Conservation (phyloP, 2,797 vertebrate genomes). For the Microctenopoma lineatum region DNA sequence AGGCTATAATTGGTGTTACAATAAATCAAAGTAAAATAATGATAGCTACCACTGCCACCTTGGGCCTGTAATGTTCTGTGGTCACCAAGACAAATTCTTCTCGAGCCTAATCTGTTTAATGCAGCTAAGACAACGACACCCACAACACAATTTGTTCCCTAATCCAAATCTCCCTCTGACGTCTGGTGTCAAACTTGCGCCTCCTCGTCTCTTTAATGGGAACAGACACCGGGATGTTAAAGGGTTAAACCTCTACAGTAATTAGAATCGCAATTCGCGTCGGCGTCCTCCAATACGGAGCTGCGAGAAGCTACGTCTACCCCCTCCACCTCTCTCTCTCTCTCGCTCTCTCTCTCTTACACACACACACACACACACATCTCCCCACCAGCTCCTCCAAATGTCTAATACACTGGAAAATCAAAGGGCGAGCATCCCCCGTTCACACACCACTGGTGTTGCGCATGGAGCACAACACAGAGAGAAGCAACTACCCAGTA, state of each 20-base stretch:
- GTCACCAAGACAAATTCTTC: constrained; percentile 55
- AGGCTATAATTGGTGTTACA: constrained; percentile 4
- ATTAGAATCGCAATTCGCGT: constrained; percentile 76
- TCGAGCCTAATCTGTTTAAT: constrained; percentile 51
- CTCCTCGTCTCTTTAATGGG: constrained; percentile 63
- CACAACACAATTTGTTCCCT: constrained; percentile 63
- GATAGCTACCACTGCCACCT: constrained; percentile 5
- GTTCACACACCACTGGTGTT: constrained; percentile 74
- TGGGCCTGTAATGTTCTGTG: constrained; percentile 25
- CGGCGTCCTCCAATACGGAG: constrained; percentile 84
- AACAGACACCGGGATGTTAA: constrained; percentile 63
- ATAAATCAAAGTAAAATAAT: constrained; percentile 35
- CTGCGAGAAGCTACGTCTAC: constrained; percentile 64
- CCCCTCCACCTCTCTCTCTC: constrained; percentile 53
- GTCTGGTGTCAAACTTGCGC: constrained; percentile 70
- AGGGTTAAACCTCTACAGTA: constrained; percentile 87
- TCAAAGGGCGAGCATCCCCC: constrained; percentile 78
- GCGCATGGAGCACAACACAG: constrained; percentile 67
- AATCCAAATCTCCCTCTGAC: constrained; percentile 73
- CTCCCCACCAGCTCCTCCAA: constrained; percentile 74
- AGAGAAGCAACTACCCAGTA: constrained; percentile 31
- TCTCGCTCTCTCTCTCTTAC: constrained; percentile 17
- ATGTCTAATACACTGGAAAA: constrained; percentile 84
- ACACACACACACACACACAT: constrained; percentile 34
- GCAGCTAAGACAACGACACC: constrained; percentile 65